Conservation (phyloP, 2,113 vertebrate genomes). For the Petaurus breviceps region DNA sequence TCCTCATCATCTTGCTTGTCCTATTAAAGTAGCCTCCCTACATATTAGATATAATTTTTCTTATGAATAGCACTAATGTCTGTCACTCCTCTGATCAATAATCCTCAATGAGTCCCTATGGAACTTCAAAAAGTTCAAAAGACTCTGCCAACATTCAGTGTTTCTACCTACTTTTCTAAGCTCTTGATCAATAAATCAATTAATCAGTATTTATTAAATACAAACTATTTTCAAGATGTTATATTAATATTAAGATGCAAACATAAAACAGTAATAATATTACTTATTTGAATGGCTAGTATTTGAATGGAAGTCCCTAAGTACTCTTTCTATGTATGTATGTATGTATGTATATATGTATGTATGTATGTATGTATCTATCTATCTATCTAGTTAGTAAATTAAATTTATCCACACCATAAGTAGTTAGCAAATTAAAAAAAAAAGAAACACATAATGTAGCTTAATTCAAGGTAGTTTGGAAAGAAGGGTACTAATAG, state of each 20-base stretch:
- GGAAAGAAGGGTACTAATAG: background rate
- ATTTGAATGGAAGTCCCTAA: background rate
- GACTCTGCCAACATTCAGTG: background rate
- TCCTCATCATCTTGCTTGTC: background rate
- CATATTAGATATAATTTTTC: background rate
- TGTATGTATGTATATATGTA: no score
- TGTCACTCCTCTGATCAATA: background rate
- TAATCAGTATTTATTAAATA: background rate
- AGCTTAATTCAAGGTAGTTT: background rate
- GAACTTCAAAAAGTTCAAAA: background rate
- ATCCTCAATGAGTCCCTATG: background rate
- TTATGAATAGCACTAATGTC: background rate
- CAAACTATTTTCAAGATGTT: background rate
- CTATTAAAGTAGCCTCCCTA: background rate
- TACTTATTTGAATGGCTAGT: background rate
- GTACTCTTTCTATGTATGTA: no score
- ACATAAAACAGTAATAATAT: no score
- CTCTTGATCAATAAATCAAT: background rate
- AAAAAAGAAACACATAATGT: background rate
- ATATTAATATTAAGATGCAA: background rate
- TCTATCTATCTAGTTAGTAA: no score
- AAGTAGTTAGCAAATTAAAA: no score
- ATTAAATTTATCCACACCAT: no score
- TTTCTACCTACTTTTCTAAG: background rate
- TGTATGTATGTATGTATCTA: no score